phyloP scores from a whole-genome alignment of 2,113 vertebrate genomes.

The Rhipidura dahli region DNA sequence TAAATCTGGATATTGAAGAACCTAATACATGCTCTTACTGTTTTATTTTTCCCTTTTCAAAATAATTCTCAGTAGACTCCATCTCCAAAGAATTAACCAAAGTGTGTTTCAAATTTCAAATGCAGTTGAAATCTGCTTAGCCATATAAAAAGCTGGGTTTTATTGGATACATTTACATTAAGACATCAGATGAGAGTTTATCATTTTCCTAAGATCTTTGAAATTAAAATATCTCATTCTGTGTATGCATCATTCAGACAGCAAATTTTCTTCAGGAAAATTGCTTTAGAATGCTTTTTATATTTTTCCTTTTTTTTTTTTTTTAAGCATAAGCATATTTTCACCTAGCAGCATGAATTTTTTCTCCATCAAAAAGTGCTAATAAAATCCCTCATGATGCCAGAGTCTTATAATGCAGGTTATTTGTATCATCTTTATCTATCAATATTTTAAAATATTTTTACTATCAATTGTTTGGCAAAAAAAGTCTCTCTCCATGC shows the following conservation, averaged over 20 bases:
- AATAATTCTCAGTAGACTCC: neutral
- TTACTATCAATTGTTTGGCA: neutral
- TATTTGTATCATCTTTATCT: neutral
- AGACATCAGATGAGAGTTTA: neutral
- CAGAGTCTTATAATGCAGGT: neutral
- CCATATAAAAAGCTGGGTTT: neutral
- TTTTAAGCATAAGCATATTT: neutral
- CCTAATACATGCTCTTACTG: neutral
- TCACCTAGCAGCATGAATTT: neutral
- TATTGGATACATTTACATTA: neutral
- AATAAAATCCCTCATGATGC: neutral
- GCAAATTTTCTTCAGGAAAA: constrained; percentile 1
- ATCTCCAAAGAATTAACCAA: neutral
- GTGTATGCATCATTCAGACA: neutral
- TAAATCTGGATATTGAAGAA: neutral
- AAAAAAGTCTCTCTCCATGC: neutral
- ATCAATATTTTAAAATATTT: neutral
- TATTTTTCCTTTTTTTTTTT: neutral
- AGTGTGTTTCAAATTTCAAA: neutral
- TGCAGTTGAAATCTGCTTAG: constrained; percentile 1
- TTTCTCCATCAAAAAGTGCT: neutral
- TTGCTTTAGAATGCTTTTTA: neutral
- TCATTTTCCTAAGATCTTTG: neutral
- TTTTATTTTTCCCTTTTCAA: neutral
- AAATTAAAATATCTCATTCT: neutral